Evolutionary conservation across 2,797 vertebrate species (phyloP), one percentile per base, ranked within the genome.

Genomic region (Rallus crepitans): DNA sequence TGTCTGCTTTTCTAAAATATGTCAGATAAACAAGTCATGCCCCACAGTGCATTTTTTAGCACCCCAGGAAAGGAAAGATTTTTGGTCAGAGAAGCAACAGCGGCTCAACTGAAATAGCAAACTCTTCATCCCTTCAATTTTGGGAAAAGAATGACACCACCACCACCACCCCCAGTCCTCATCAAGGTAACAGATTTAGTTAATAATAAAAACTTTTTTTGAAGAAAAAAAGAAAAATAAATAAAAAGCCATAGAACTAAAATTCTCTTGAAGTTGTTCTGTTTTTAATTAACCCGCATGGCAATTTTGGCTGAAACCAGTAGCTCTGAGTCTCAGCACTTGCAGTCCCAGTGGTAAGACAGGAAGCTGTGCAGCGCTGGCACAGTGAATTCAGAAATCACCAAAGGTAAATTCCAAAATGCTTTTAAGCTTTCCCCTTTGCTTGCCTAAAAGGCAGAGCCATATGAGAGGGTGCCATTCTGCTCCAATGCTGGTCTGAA

Each of bases 71-170:
- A 66, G 31, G 48, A 70, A 93, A 52, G 19, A 55, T 66, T 94
- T 94, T 81, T 60, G 63, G 73, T 59, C 80, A 86, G 60, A 96
- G 65, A 82, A 94, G n/a, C 30, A 86, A 57, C n/a, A 63, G 53
- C 59, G 55, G 53, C 53, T 78, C 57, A 89, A 91, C 47, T 64
- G 42, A 88, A 86, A 91, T 2, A 56, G 47, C 31, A 76, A 78
- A 88, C 39, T 35, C 59, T 15, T 47, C 76, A 78, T 12, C 47
- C 39, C 33, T 71, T 80, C 50, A 11, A 7, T 52, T 91, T 39
- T 17, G 35, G 28, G 59, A 35, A 28, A 68, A 78, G 30, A 21
- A 12, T 40, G 12, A 64, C 48, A 59, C 23, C 23, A 61, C 15
- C 19, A 16, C 12, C 19, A 16, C 12, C 35, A 24, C 15, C 27